Base-by-base conservation (phyloP, 2,113 vertebrate species). In the Mixornis gularis region DNA sequence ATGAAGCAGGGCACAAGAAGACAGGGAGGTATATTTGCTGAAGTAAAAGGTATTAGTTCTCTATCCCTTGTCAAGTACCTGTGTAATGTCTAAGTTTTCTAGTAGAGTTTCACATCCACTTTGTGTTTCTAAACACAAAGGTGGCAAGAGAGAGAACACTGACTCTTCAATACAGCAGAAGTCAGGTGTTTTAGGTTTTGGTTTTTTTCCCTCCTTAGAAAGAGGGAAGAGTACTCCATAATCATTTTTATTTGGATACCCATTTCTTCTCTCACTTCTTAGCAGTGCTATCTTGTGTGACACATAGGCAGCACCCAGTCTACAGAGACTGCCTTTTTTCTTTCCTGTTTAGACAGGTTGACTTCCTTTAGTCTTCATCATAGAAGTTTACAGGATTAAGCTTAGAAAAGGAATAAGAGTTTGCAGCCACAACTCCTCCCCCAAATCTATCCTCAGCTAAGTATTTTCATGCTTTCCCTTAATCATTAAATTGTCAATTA, bases 151-250 rank as follows among this genome's bases (percentile, higher is more conserved):
- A 34, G 4, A 49, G 21, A 56, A 4, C 5, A 20, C 5, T 36
- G 13, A 46, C 27, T 46, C 24, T 56, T 48, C 25, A 60, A 5
- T 3, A 55, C 2, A 68, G 7, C 18, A 62, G 34, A 27, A 56
- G 6, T 22, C 13, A 25, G 6, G 10, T 18, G 4, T 13, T 65
- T n/a, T 14, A 10, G 0, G 1, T 5, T 52, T 51, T 26, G 49
- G 16, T 4, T 13, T 7, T 49, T 43, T 26, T 20, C 8, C 2
- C 0, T 8, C 12, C 12, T 74, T 32, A 70, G 18, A 49, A 85
- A 26, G 12, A 10, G 6, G 7, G 1, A 6, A 3, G 4, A 5
- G 2, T 46, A 19, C 3, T 3, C 12, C 26, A 21, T 38, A 24
- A 30, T 19, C 0, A 32, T 20, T 56, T 91, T 71, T 30, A 27